phyloP scores from a whole-genome alignment of 2,888 invertebrate genomes.

The Chromoteleia sp. region DNA sequence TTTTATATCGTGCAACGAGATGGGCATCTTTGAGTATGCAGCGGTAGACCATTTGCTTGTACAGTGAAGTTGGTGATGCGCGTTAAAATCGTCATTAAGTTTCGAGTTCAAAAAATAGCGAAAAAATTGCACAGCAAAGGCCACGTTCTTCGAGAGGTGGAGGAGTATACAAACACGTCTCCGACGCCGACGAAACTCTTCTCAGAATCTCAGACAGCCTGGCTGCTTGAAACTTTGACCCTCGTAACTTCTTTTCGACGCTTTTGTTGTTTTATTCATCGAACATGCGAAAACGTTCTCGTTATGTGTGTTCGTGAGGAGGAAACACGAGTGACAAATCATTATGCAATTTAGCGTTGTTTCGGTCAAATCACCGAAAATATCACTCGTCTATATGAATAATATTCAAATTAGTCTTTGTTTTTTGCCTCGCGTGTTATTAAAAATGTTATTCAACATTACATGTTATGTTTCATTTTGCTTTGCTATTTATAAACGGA shows the following conservation, averaged over 20 bases:
- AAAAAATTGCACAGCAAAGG: conserved; percentile 69
- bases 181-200: conserved; percentile 78
- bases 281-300: conserved; percentile 67
- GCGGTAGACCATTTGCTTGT: conserved; percentile 57
- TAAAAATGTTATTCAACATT: too few relatives aligned
- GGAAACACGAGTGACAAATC: conserved; percentile 61
- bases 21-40: conserved; percentile 55
- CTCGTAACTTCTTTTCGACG: conserved; percentile 67
- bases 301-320: conserved; percentile 32
- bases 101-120: conserved; percentile 64
- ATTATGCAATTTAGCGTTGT: conserved; percentile 44
- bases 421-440: too few relatives aligned
- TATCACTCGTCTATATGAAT: too few relatives aligned
- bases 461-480: too few relatives aligned
- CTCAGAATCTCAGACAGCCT: conserved; percentile 77
- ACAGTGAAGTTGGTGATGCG: conserved; percentile 67
- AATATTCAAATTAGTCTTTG: too few relatives aligned
- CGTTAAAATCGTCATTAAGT: conserved; percentile 71
- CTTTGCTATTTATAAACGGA: too few relatives aligned
- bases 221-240: conserved; percentile 68
- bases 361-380: conserved; percentile 1
- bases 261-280: conserved; percentile 72
- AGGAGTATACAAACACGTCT: conserved; percentile 79
- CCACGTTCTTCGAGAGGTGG: conserved; percentile 64
- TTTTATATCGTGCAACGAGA: conserved; percentile 61